Conservation (phyloP, 2,113 vertebrate species). For the Tragelaphus scriptus region DNA sequence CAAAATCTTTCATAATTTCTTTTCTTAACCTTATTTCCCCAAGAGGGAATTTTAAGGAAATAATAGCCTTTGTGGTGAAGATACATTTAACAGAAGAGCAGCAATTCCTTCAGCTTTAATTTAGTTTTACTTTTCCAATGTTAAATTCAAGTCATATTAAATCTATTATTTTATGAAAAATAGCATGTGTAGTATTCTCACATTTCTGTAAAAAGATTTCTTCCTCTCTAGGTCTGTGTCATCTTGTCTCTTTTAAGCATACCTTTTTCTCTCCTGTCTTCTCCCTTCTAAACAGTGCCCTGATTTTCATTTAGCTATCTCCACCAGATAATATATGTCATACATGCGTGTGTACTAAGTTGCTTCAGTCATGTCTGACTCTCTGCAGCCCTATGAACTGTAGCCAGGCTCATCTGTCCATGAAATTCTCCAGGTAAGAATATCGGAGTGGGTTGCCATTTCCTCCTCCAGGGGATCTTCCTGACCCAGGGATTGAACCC, state of each 20-base stretch:
- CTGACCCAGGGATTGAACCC: background rate
- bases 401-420: background rate
- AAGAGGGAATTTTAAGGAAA: conserved; percentile 33
- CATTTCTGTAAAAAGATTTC: background rate
- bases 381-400: background rate
- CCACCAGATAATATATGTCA: too few relatives aligned
- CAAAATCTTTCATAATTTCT: conserved; percentile 29
- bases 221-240: background rate
- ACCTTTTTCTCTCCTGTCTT: background rate
- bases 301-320: background rate
- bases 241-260: background rate
- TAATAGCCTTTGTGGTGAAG: background rate
- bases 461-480: background rate
- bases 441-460: background rate
- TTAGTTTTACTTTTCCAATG: background rate
- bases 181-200: background rate
- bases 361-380: background rate
- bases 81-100: background rate
- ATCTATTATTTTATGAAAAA: background rate
- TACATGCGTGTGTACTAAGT: background rate
- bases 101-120: background rate
- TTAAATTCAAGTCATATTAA: background rate
- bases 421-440: background rate
- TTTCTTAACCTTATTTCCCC: conserved; percentile 56
- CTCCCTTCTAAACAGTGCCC: background rate